These are phyloP conservation scores for Scolopax bukidnonensis DNA, from an alignment of 2,797 vertebrate species.

Conservation along the genomic window DNA sequence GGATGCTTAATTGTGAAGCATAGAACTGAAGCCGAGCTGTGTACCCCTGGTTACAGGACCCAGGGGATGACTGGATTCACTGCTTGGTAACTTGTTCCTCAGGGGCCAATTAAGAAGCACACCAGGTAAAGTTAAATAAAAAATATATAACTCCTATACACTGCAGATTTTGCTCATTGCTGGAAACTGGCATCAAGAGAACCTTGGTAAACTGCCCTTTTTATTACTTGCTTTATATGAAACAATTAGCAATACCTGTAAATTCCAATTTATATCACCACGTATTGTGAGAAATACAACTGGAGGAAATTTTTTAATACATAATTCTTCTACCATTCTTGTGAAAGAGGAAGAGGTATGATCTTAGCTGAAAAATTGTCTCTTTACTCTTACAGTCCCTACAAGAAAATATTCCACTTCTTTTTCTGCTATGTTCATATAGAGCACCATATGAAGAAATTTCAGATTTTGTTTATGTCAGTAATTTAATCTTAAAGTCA, in stretches of 20 bases:
- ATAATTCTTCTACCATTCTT: background rate
- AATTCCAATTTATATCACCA: background rate
- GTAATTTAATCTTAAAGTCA: conserved; percentile 74
- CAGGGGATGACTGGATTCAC: conserved; percentile 43
- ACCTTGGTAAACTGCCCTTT: background rate
- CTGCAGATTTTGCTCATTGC: conserved; percentile 10
- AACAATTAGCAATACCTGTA: conserved; percentile 3
- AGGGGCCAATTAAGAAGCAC: conserved; percentile 25
- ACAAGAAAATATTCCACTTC: conserved; percentile 35
- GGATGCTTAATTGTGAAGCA: conserved; percentile 57
- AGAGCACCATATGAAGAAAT: conserved; percentile 45
- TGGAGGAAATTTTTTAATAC: background rate
- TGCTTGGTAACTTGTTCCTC: conserved; percentile 29
- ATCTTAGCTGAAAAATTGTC: conserved; percentile 22
- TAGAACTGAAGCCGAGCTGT: conserved; percentile 47
- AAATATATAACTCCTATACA: background rate
- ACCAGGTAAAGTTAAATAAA: conserved; percentile 47
- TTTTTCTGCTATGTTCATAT: conserved; percentile 63
- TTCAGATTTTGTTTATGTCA: conserved; percentile 69
- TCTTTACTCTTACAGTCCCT: background rate
- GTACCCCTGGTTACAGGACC: conserved; percentile 46
- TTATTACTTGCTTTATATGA: background rate
- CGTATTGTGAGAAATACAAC: background rate
- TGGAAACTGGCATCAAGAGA: conserved; percentile 33
- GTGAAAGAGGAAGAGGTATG: conserved; percentile 44